Evolutionary conservation across 2,113 vertebrate genomes (phyloP), one percentile per base, ranked within the genome.

Genomic region (Typhlomys cinereus): DNA sequence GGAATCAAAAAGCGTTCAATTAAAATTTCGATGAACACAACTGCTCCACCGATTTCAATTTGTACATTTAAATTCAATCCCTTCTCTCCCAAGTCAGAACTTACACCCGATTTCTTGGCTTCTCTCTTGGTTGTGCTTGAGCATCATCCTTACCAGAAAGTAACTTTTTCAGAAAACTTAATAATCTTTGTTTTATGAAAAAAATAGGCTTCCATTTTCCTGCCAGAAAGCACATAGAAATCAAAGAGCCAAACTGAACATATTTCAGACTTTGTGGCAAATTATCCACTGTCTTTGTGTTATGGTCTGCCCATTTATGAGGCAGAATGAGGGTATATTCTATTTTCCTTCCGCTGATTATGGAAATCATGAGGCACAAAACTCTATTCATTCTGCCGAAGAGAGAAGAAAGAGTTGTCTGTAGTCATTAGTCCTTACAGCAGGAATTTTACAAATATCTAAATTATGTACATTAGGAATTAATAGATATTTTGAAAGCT

Each of bases 101-200:
- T 86, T 90, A 67, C 46, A 36, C 21, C 31, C 54, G 21, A 54
- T 39, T 27, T 84, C 92, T 90, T 84, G 18, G 17, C 62, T 82
- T 92, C 14, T 10, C 90, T 87, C 25, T 36, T 79, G 34, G 20
- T 31, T 90, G 20, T 70, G 27, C 46, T 90, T 92, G 83, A 83
- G 4, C 17, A 90, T 82, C 41, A 54, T 48, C 23, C 39, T 78
- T 52, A 89, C 9, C 13, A 91, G 44, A 81, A 92, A 94, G 73
- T 66, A 85, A 83, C 62, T 75, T 34, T 70, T 92, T 85, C 81
- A n/a, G 21, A 95, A 73, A 88, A 64, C 5, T 11, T 92, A 89
- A 91, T 81, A 76, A 89, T 44, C 27, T 62, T 23, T 39, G 2
- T 25, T 86, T 95, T 92, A 83, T 29, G 14, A n/a, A 44, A 59